Base-by-base conservation (phyloP, 2,113 vertebrate genomes). In the Melozone crissalis region DNA sequence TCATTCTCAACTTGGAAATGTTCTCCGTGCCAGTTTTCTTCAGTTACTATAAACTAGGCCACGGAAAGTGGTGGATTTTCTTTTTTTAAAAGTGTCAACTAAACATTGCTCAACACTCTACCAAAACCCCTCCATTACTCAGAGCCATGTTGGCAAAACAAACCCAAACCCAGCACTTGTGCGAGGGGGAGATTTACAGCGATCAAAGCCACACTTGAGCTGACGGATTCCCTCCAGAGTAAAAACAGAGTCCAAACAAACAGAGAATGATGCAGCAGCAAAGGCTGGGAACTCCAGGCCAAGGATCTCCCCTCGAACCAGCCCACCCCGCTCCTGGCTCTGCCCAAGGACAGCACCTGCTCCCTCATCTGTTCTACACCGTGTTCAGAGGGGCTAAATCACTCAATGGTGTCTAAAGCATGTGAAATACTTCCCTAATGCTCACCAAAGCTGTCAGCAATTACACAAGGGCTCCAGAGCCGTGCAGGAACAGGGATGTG, bases 401-500 rank as follows among this genome's bases (percentile, higher is more conserved):
- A 81, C 83, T 43, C 92, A 27, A 19, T 14, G 72, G 39, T 77
- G 72, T 21, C 3, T 0, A 80, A 86, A 77, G 51, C 61, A 23
- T 59, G n/a, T n/a, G 58, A 86, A 95, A 93, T n/a, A 49, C n/a
- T 92, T 84, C 83, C 90, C 87, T 14, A 55, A 39, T 65, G 75
- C 67, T 73, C 84, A 83, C 67, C 75, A 65, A 47, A 73, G 84
- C 87, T 82, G 93, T 66, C 84, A 62, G 17, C 81, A 26, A 15
- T 59, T 33, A 66, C 0, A 1, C 71, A 62, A 16, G 15, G 31
- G 59, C n/a, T 39, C 31, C 26, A 27, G 2, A 43, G 66, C 57
- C 0, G 0, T 3, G 72, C 8, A 0, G 3, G 79, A 80, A 18
- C 61, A 37, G 49, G 39, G 82, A 51, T 2, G 76, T 2, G 41